These are phyloP conservation scores for Zosterops borbonicus DNA, from an alignment of 2,113 vertebrate species.

Conservation along the genomic window DNA sequence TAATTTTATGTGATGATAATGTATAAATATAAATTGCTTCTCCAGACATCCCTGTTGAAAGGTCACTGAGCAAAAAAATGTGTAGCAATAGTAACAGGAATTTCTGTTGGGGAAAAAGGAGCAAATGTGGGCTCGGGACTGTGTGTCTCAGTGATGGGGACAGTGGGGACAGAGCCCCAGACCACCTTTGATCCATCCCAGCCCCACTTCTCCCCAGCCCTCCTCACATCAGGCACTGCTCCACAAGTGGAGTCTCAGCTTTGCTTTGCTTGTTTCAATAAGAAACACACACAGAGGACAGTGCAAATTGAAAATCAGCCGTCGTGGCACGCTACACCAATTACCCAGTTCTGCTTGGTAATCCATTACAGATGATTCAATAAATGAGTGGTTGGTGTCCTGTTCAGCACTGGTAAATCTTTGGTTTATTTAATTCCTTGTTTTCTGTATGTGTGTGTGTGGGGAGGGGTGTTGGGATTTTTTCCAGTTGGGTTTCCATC, in stretches of 20 bases:
- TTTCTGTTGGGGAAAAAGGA: not conserved
- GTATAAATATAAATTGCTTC: not conserved
- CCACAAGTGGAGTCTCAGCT: not conserved
- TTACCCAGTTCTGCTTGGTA: not conserved
- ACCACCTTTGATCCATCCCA: not conserved
- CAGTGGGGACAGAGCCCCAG: not conserved
- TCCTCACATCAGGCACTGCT: not conserved
- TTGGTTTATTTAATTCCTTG: conserved; percentile 2
- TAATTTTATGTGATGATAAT: not conserved
- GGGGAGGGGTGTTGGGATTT: not conserved
- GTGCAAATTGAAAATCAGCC: not conserved
- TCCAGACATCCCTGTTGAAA: not conserved
- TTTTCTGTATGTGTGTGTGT: accelerated
- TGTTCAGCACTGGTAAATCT: not conserved
- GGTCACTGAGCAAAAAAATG: not conserved
- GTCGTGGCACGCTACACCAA: not conserved
- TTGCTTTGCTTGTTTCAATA: not conserved
- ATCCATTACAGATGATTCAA: not conserved
- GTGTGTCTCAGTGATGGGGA: not conserved
- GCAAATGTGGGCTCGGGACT: accelerated
- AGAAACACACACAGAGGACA: not conserved
- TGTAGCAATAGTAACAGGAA: not conserved
- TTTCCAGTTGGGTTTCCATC: not conserved
- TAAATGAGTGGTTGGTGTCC: not conserved
- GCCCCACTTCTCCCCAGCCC: not conserved